Evolutionary conservation across 2,888 invertebrate species (phyloP).

Genomic region (Chrysina gloriosa): DNA sequence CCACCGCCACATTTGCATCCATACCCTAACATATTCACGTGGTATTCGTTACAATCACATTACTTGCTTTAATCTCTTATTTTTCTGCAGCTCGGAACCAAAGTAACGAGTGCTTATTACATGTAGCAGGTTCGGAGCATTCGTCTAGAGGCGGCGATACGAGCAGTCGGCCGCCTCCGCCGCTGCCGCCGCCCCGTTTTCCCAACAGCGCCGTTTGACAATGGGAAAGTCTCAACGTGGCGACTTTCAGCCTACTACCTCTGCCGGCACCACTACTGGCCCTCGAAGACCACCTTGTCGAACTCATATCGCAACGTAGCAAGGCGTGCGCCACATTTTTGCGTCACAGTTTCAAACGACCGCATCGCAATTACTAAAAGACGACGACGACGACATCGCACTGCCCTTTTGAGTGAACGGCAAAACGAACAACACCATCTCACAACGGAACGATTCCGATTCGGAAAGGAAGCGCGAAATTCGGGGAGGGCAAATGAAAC

Average conservation of each 20-base stretch:
- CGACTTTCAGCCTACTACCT: constrained; percentile 66
- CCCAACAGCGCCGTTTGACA: constrained; percentile 85
- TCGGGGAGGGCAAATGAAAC: too few relatives aligned
- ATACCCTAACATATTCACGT: neutral
- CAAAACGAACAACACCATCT: neutral
- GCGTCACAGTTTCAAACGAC: constrained; percentile 73
- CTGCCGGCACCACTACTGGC: constrained; percentile 64
- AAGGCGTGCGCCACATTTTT: constrained; percentile 78
- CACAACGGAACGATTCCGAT: neutral
- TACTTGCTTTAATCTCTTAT: neutral
- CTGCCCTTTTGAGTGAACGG: constrained; percentile 37
- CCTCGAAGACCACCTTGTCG: constrained; percentile 72
- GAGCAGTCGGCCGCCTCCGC: constrained; percentile 80
- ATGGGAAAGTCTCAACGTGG: constrained; percentile 75
- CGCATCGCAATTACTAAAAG: constrained; percentile 51
- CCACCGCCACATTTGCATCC: too few relatives aligned
- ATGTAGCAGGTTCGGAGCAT: constrained; percentile 86
- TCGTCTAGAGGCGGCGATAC: constrained; percentile 83
- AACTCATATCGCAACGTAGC: constrained; percentile 68
- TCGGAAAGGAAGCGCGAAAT: neutral
- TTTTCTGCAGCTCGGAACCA: constrained; percentile 22
- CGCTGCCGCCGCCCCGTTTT: constrained; percentile 84
- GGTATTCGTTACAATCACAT: neutral
- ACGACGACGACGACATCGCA: constrained; percentile 40
- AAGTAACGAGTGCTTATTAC: constrained; percentile 28